Percentiles rank a stretch among this genome's conserved stretches.
These are phyloP conservation scores for Triplophysa bombifrons DNA, from an alignment of 2,797 vertebrate species.

Conservation along the genomic window DNA sequence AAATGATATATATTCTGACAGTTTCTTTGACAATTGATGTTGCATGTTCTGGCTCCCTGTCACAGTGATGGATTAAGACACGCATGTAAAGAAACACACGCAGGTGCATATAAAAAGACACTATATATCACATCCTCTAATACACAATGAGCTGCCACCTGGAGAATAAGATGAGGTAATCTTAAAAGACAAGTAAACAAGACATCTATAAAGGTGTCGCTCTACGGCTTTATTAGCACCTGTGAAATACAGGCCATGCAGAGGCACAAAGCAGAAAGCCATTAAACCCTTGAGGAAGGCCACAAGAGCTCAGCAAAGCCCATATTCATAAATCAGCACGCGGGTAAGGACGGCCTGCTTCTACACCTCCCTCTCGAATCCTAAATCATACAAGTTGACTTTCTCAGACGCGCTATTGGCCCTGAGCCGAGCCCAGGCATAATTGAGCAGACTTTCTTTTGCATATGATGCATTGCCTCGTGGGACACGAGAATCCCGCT, in stretches of 20 bases:
- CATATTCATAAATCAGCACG: slow-evolving; percentile 48
- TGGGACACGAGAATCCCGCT: background rate
- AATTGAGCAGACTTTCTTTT: slow-evolving; percentile 4
- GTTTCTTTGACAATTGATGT: background rate
- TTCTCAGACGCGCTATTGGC: slow-evolving; percentile 22
- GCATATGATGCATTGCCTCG: background rate
- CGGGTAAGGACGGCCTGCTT: slow-evolving; percentile 17
- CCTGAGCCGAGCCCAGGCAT: slow-evolving; percentile 6
- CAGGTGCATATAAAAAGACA: background rate
- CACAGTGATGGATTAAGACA: background rate
- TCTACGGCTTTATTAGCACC: slow-evolving; percentile 38
- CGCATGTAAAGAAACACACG: background rate
- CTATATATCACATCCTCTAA: background rate
- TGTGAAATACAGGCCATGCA: slow-evolving; percentile 42
- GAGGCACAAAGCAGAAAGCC: slow-evolving; percentile 40
- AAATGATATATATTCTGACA: background rate
- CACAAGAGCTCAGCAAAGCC: slow-evolving; percentile 20
- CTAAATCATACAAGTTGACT: slow-evolving; percentile 15
- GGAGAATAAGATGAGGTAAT: slow-evolving; percentile 16
- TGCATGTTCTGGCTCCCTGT: background rate
- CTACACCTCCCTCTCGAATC: slow-evolving; percentile 14
- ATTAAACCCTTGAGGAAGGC: slow-evolving; percentile 48
- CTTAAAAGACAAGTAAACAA: slow-evolving; percentile 42
- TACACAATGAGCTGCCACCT: slow-evolving; percentile 9
- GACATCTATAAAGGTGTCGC: slow-evolving; percentile 37